Percentiles rank a stretch among this genome's conserved stretches.
phyloP scores from a whole-genome alignment of 2,888 invertebrate genomes.

The Formica aserva region DNA sequence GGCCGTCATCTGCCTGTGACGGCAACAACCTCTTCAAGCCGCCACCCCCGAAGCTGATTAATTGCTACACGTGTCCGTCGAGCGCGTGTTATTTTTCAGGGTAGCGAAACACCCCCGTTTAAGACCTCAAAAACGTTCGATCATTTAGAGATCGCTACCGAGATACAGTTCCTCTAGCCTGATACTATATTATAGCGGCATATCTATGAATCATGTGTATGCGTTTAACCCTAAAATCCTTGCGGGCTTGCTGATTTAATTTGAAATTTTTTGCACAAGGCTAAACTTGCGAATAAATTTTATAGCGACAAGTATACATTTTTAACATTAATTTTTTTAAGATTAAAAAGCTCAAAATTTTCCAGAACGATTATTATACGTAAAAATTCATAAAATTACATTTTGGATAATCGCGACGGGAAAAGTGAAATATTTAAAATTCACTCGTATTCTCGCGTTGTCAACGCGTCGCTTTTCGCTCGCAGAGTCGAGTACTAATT shows the following conservation, averaged over 20 bases:
- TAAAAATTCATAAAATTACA: neutral
- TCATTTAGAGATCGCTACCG: slow-evolving; percentile 42
- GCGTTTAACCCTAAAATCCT: slow-evolving; percentile 29
- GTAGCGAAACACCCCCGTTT: slow-evolving; percentile 41
- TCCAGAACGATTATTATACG: neutral
- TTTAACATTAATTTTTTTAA: neutral
- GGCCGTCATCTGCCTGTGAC: slow-evolving; percentile 80
- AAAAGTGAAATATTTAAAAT: neutral
- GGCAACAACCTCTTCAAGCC: slow-evolving; percentile 78
- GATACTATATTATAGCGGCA: neutral
- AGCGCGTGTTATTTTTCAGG: slow-evolving; percentile 62
- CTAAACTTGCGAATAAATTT: slow-evolving; percentile 7
- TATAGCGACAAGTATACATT: neutral
- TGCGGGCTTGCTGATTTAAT: neutral
- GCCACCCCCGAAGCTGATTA: slow-evolving; percentile 79
- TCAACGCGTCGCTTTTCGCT: slow-evolving; percentile 17
- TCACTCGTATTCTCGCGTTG: slow-evolving; percentile 8
- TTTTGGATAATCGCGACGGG: neutral
- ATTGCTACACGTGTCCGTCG: slow-evolving; percentile 78
- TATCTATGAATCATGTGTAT: slow-evolving; percentile 27
- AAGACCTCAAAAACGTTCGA: slow-evolving; percentile 47
- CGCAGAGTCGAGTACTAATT: slow-evolving; percentile 27
- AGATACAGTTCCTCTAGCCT: slow-evolving; percentile 29
- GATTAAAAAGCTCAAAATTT: neutral
- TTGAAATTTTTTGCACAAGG: neutral